Evolutionary conservation across 2,113 vertebrate species (phyloP).

Genomic region (Neolamprologus kungweensis): DNA sequence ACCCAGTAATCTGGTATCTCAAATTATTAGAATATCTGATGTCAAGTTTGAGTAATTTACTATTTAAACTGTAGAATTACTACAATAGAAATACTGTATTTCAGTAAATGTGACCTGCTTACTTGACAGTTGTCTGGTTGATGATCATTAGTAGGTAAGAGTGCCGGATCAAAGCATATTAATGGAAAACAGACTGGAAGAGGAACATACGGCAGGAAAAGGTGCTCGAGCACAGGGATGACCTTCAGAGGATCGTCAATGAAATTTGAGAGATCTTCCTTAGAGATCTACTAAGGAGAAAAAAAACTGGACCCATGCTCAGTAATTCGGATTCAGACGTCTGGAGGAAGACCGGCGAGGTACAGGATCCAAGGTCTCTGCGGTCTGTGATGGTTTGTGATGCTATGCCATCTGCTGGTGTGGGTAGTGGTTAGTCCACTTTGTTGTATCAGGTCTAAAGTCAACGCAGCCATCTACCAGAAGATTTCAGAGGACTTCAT

Average conservation of each 20-base stretch:
- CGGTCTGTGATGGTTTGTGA: neutral
- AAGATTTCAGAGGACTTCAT: neutral
- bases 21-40: neutral
- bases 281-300: neutral
- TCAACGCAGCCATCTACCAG: neutral
- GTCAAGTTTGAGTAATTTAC: neutral
- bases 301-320: neutral
- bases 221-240: neutral
- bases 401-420: neutral
- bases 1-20: neutral
- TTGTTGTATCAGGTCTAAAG: neutral
- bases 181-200: neutral
- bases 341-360: neutral
- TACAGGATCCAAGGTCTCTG: neutral
- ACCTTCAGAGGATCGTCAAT: neutral
- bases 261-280: neutral
- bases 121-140: neutral
- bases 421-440: neutral
- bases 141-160: neutral
- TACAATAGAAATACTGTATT: neutral
- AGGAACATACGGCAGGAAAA: neutral
- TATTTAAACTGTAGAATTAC: neutral
- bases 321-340: neutral
- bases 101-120: neutral
- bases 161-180: neutral